These are phyloP conservation scores for Lepetodrilus schrolli DNA, from an alignment of 2,888 invertebrate genomes.

Conservation along the genomic window DNA sequence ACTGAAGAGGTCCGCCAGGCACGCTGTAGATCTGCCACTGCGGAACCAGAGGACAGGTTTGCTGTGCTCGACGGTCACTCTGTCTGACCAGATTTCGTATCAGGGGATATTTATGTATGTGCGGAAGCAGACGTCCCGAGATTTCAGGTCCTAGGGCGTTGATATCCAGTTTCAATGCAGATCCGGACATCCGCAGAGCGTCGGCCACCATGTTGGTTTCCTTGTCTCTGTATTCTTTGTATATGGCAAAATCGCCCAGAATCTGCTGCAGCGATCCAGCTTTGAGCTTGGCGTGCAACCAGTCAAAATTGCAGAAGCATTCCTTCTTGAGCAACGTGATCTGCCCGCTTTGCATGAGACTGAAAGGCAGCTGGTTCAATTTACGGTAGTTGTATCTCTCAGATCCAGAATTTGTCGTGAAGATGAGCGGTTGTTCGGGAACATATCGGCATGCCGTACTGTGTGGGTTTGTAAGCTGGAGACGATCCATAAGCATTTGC, in stretches of 20 bases:
- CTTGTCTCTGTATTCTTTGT: constrained; percentile 76
- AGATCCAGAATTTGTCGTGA: constrained; percentile 45
- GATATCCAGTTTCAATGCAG: constrained; percentile 90
- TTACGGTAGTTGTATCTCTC: constrained; percentile 66
- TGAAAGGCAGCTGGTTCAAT: constrained; percentile 67
- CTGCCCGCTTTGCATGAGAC: constrained; percentile 55
- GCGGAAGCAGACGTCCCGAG: constrained; percentile 82
- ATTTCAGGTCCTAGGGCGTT: constrained; percentile 95
- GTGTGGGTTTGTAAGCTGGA: constrained; percentile 45
- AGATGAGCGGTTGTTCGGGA: constrained; percentile 64
- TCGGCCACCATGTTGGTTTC: constrained; percentile 95
- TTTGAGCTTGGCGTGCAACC: constrained; percentile 94
- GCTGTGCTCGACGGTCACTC: constrained; percentile 61
- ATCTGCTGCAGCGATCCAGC: constrained; percentile 96
- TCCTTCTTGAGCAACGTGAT: constrained; percentile 92
- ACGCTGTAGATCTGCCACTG: constrained; percentile 66
- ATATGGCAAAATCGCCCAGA: constrained; percentile 85
- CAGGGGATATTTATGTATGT: constrained; percentile 44
- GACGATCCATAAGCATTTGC: constrained; percentile 45
- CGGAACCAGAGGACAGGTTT: constrained; percentile 63
- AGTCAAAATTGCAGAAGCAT: constrained; percentile 96
- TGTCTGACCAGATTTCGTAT: constrained; percentile 60
- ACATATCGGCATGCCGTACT: constrained; percentile 63
- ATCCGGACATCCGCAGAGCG: constrained; percentile 92
- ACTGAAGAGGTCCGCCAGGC: constrained; percentile 70